A percentile compares a stretch with the other conserved stretches of the same genome.
These are phyloP conservation scores for Eleutherodactylus coqui DNA, from an alignment of 2,797 vertebrate species.

Conservation along the genomic window DNA sequence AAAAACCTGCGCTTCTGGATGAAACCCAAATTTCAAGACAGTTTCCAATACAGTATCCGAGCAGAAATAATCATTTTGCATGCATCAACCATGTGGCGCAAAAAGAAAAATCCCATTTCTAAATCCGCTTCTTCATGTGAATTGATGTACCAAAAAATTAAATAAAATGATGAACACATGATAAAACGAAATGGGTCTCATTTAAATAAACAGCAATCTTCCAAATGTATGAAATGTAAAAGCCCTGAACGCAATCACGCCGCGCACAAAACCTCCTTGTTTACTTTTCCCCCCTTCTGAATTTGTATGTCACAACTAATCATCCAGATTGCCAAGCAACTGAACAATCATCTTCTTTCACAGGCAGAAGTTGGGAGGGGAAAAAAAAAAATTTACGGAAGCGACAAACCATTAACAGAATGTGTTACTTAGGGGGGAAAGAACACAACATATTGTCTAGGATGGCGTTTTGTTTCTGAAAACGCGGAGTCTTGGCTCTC, in stretches of 20 bases:
- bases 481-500: constrained; percentile 36
- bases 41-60: too few relatives aligned
- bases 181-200: constrained; percentile 16
- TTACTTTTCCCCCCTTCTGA: not conserved
- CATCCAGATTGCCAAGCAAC: constrained; percentile 40
- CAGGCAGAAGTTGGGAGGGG: constrained; percentile 10
- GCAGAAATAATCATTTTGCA: too few relatives aligned
- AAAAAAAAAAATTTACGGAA: constrained; percentile 21
- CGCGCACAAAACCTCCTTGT: not conserved
- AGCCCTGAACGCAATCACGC: not conserved
- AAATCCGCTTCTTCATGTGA: not conserved
- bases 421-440: constrained; percentile 6
- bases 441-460: constrained; percentile 49
- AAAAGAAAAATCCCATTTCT: not conserved
- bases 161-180: not conserved
- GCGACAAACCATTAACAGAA: constrained; percentile 39
- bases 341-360: constrained; percentile 38
- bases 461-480: not conserved
- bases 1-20: too few relatives aligned
- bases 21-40: too few relatives aligned
- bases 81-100: too few relatives aligned
- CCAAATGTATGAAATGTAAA: not conserved
- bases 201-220: constrained; percentile 23
- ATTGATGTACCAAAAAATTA: not conserved
- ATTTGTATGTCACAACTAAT: constrained; percentile 38